Base-by-base conservation (phyloP, 1,140 invertebrate species). In the Antheraea pernyi region DNA sequence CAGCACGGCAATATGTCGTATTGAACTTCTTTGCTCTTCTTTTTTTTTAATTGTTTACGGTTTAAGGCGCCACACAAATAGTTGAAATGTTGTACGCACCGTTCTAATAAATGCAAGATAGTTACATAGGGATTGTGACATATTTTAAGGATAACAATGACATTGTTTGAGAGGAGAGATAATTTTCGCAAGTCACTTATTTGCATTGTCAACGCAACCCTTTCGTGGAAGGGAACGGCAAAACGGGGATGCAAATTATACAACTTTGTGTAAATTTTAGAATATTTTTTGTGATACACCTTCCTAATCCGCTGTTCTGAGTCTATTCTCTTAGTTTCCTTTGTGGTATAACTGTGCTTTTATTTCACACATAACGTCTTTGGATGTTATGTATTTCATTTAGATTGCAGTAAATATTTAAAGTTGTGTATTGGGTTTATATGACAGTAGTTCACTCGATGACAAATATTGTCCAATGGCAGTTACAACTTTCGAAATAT, bases 131-230 rank as follows among this genome's bases (percentile, higher is more conserved):
- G 16, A 53, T 53, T n/a, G 46, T 53, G 9, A 16, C 16, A 53
- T 53, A 48, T 16, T 53, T 53, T 53, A 16, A 16, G 13, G 46
- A 16, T 0, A 53, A 53, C 46, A 53, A 53, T 53, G 13, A n/a
- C 16, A 53, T 53, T 53, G 46, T 53, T 53, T 53, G 5, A 9
- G 46, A n/a, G 16, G 46, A 16, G 13, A 16, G 11, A 13, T 16
- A 53, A 11, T 53, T 53, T 53, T 53, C 46, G 46, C 46, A 53
- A 53, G 46, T 53, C 46, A 53, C 46, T 53, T 53, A 53, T 53
- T 53, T 16, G 46, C 46, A 53, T 53, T 53, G 46, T 53, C 46
- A 53, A 53, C 46, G 46, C 46, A 53, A 53, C 46, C 46, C 46
- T 53, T 53, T 53, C 46, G 0, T 16, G 16, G 46, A 53, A 53